Conservation (phyloP, 1,140 invertebrate species). For the Pantala flavescens region DNA sequence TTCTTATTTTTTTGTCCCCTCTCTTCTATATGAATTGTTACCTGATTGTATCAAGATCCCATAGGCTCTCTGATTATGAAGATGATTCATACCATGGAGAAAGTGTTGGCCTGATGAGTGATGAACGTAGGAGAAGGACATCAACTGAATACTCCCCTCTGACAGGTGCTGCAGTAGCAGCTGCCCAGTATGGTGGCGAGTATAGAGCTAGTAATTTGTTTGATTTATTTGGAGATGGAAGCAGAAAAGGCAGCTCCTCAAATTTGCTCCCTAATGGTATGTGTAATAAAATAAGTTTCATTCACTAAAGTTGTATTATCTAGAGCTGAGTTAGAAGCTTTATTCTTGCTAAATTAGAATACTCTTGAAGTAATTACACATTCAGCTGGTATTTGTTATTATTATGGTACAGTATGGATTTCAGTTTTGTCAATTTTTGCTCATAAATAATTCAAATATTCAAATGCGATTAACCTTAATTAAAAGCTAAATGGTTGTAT, state of each 20-base stretch:
- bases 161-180: constrained; percentile 23
- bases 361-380: too few species aligned
- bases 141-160: constrained; percentile 29
- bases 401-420: too few species aligned
- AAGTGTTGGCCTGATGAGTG: neutral
- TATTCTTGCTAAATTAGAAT: too few species aligned
- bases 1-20: too few species aligned
- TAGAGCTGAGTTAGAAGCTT: neutral
- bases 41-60: neutral
- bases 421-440: too few species aligned
- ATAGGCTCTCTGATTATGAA: constrained; percentile 13
- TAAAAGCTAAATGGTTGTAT: too few species aligned
- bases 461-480: too few species aligned
- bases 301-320: neutral
- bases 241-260: constrained; percentile 29
- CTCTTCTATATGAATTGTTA: too few species aligned
- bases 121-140: constrained; percentile 25
- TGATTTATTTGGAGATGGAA: constrained; percentile 28
- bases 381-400: too few species aligned
- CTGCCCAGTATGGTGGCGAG: constrained; percentile 29
- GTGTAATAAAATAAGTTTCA: neutral
- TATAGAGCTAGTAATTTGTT: constrained; percentile 28
- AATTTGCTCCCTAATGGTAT: constrained; percentile 28
- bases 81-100: constrained; percentile 15
- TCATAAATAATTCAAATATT: too few species aligned